Evolutionary conservation across 2,113 vertebrate genomes (phyloP), one percentile per base, ranked within the genome.

Genomic region (Leptocoma aspasia): DNA sequence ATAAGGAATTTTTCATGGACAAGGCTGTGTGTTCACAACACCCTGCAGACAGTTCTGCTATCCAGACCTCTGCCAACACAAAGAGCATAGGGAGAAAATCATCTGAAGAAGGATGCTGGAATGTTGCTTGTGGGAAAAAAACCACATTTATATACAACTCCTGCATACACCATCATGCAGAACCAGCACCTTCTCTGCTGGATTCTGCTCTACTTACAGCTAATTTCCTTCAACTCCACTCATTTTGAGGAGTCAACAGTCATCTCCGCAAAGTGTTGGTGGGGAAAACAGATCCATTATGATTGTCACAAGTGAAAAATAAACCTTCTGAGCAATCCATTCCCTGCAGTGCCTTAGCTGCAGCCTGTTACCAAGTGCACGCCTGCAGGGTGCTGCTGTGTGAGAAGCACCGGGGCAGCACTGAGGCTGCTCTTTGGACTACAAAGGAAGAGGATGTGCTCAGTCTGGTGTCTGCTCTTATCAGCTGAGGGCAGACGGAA

Each of bases 401-500:
- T 1, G 61, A 79, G 57, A 15, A 65, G 81, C 39, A 30, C 2
- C 69, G 30, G 56, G n/a, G 33, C 86, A 71, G 73, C 64, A 4
- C 0, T 2, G 13, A 39, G 41, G n/a, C 6, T 76, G 84, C 41
- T 63, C 73, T 47, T 35, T 50, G 91, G 28, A 6, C 59, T 52
- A 2, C 68, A 44, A 0, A 79, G 81, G 86, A 91, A 85, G 23
- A 82, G 95, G 87, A 73, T 86, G 30, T 42, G 64, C 4, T 64
- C 59, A 56, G 47, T 6, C 60, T 52, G 72, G 13, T 60, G 76
- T 71, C 60, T 1, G 45, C 76, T 28, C 85, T 92, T 93, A 96
- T 93, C 90, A 83, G 79, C 82, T 77, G 76, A 17, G 3, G 68
- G 71, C 87, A 96, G 90, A 66, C 8, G 54, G 96, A 95, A 94